phyloP scores from a whole-genome alignment of 1,140 invertebrate species.

The Paramacrobiotus metropolitanus region DNA sequence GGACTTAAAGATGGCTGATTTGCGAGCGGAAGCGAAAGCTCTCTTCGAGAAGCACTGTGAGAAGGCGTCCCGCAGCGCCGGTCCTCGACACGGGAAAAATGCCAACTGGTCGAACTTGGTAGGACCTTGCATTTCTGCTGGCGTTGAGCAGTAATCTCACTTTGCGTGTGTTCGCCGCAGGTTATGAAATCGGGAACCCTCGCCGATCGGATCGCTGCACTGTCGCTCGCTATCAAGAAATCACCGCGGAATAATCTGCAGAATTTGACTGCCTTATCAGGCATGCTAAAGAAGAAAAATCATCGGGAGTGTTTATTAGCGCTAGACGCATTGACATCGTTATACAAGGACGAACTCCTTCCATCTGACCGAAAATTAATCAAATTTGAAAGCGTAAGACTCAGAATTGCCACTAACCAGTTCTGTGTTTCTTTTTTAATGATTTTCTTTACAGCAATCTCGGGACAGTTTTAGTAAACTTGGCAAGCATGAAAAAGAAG shows the following conservation, averaged over 20 bases:
- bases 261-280: conserved; percentile 41
- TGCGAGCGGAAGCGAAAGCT: not conserved
- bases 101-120: not conserved
- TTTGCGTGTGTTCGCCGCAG: not conserved
- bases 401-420: not conserved
- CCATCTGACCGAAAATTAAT: conserved; percentile 42
- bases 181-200: conserved; percentile 52
- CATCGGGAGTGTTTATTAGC: conserved; percentile 44
- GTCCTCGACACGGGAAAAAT: not conserved
- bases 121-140: not conserved
- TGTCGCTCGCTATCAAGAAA: conserved; percentile 54
- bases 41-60: not conserved
- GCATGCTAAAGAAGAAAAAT: conserved; percentile 52
- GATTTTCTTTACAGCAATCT: conserved; percentile 27
- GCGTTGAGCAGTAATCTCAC: too few relatives aligned
- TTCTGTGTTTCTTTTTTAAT: conserved; percentile 19
- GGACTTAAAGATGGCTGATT: not conserved
- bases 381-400: conserved; percentile 34
- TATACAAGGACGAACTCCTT: conserved; percentile 49
- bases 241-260: conserved; percentile 52
- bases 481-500: conserved; percentile 22
- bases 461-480: conserved; percentile 20
- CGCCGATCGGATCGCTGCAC: conserved; percentile 60
- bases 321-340: conserved; percentile 41
- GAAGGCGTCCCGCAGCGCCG: not conserved